Base-by-base conservation (phyloP, 92 coral and sea anemone genomes). In the Isaurus tuberculatus region DNA sequence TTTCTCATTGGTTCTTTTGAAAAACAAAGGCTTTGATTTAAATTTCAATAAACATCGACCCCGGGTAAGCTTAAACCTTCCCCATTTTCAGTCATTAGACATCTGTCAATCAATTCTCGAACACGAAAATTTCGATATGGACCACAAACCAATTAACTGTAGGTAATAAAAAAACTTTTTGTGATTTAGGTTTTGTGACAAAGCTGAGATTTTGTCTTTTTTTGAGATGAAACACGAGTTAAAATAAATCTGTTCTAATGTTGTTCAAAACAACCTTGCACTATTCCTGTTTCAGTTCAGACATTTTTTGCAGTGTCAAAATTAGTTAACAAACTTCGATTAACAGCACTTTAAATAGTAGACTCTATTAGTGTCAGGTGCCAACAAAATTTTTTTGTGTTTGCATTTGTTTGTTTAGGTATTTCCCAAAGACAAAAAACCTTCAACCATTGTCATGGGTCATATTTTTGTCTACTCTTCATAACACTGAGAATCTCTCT, bases 91-190 rank as follows among this genome's bases (percentile, higher is more conserved):
- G 17, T 30, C 32, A 15, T 34, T 55, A 85, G 92, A 89, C 92
- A 89, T 40, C 31, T 89, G 81, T 87, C 92, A 86, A 66, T 89
- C 92, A 89, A 86, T 79, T 48, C 32, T 20, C 81, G 48, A 89
- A 89, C 92, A 89, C 73, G 92, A 89, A 89, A 89, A 84, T 70
- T 70, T 77, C 27, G 82, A 77, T 65, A 58, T 77, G 70, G 70
- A 14, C 69, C 68, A 57, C 42, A 77, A 49, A 23, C 33, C 43
- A 7, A 32, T 77, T 25, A 27, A 19, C 53, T 13, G 60, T 55
- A 36, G 33, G 34, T 43, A 72, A 25, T 37, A 23, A 37, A 23
- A 48, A 17, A 3, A 55, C 31, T 17, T 3, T 53, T 51, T 29
- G 17, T 42, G 16, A 8, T 53, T 5, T 31, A 22, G 20, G 27